Evolutionary conservation across 2,888 invertebrate genomes (phyloP), one percentile per base, ranked within the genome.

Genomic region (Erpobdella octoculata): DNA sequence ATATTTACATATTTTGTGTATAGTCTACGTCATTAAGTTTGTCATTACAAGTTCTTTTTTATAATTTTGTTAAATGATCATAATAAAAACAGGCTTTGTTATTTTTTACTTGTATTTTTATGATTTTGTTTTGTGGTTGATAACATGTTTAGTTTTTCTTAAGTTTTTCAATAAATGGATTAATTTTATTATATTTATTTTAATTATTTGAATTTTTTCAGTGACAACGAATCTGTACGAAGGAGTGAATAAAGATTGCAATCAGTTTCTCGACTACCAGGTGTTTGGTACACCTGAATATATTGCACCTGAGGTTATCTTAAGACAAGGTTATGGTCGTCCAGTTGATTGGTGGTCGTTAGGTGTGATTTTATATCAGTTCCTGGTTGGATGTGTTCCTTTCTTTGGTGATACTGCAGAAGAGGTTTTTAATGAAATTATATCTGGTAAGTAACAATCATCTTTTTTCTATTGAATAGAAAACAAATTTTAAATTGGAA

Each of bases 261-360:
- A 95, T 3, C 87, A 93, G 64, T 96, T 97, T 85, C 99, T 99
- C 86, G 98, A 99, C 81, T 97, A 97, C 84, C 98, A 99, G 76
- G 94, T 97, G n/a, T 94, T 91, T 83, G 96, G 96, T 4, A 97
- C 96, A 0, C 96, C 96, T 0, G 95, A 96, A 83, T 98, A 99
- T 82, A 97, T 99, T 79, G 98, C 98, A 2, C 98, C 98, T 0
- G 98, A 99, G 85, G 98, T 97, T 70, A 96, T 97, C 79, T 85
- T 97, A 18, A 84, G 91, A 35, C 78, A 81, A 71, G 96, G 95
- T n/a, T 97, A 97, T 85, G 96, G 96, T 72, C 97, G 97, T 83
- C 95, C 97, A 0, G 96, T 98, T 58, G 97, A 98, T 83, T 98
- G 96, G 96, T 99, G 98, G 98, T 93, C 97, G 0, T 94, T 97